phyloP scores from a whole-genome alignment of 1,140 invertebrate species.

The Drosophila hydei region DNA sequence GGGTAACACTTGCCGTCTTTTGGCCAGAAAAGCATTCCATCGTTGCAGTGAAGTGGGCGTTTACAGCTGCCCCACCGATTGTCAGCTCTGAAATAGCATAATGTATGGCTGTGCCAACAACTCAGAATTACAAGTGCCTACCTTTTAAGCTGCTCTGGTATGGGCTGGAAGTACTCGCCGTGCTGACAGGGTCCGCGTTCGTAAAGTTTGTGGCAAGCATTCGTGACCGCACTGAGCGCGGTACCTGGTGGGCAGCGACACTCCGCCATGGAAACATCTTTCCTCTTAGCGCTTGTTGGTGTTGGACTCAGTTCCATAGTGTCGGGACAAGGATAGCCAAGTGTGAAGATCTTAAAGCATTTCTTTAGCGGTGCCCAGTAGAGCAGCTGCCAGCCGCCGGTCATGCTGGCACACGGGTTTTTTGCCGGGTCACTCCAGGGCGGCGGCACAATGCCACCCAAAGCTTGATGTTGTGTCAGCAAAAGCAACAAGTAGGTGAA shows the following conservation, averaged over 20 bases:
- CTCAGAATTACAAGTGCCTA: constrained; percentile 4
- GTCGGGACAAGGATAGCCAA: constrained; percentile 91
- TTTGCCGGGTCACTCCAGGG: constrained; percentile 92
- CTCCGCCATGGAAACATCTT: constrained; percentile 85
- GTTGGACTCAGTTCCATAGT: constrained; percentile 91
- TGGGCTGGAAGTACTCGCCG: constrained; percentile 85
- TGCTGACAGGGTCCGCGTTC: constrained; percentile 88
- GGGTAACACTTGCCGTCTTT: constrained; percentile 89
- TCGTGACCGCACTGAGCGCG: constrained; percentile 86
- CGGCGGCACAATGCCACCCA: constrained; percentile 89
- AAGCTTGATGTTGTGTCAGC: constrained; percentile 39
- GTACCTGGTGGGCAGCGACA: constrained; percentile 92
- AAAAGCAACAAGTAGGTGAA: constrained; percentile 61
- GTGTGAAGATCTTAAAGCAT: constrained; percentile 93
- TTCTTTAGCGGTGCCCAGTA: constrained; percentile 92
- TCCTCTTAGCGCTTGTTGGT: constrained; percentile 59
- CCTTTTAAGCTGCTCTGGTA: constrained; percentile 61
- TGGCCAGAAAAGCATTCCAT: constrained; percentile 89
- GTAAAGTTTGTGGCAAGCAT: constrained; percentile 88
- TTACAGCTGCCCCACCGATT: constrained; percentile 89
- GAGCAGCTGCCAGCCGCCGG: constrained; percentile 92
- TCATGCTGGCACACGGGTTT: constrained; percentile 91
- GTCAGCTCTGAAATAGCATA: constrained; percentile 38
- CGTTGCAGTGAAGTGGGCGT: constrained; percentile 86
- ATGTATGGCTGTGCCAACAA: not conserved